A percentile compares a stretch with the other conserved stretches of the same genome.
These are phyloP conservation scores for Apis laboriosa DNA, from an alignment of 1,140 invertebrate genomes.

Conservation along the genomic window DNA sequence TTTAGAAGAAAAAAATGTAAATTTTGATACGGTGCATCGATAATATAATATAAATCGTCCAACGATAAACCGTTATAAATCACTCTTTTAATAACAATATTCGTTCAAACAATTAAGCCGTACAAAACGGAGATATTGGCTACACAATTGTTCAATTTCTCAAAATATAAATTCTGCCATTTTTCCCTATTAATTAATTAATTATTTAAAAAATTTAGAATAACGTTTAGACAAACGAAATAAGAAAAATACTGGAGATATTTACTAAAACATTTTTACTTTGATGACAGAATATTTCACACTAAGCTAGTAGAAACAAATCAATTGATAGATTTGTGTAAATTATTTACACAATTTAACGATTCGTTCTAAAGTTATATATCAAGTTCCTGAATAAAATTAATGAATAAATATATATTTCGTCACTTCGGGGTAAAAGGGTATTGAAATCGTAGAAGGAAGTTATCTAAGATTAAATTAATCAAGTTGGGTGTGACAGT, in stretches of 20 bases:
- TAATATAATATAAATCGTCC: conserved; percentile 22
- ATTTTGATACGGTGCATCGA: background rate
- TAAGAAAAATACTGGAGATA: background rate
- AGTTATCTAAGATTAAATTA: background rate
- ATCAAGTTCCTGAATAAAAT: background rate
- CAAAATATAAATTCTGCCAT: background rate
- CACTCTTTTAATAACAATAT: background rate
- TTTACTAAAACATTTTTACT: background rate
- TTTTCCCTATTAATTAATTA: background rate
- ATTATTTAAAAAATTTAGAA: background rate
- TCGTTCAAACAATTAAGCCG: background rate
- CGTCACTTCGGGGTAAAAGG: background rate
- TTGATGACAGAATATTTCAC: too few relatives aligned
- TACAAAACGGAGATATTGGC: background rate
- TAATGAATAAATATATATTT: background rate
- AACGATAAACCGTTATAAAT: background rate
- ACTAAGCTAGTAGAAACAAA: too few relatives aligned
- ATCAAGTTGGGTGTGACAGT: background rate
- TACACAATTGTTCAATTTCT: background rate
- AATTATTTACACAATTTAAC: too few relatives aligned
- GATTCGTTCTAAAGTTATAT: too few relatives aligned
- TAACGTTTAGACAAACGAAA: background rate
- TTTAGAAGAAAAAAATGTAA: background rate
- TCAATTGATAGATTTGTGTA: too few relatives aligned
- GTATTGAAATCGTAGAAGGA: background rate